These are phyloP conservation scores for Stenodera caucasica DNA, from an alignment of 2,888 invertebrate genomes.

Conservation along the genomic window DNA sequence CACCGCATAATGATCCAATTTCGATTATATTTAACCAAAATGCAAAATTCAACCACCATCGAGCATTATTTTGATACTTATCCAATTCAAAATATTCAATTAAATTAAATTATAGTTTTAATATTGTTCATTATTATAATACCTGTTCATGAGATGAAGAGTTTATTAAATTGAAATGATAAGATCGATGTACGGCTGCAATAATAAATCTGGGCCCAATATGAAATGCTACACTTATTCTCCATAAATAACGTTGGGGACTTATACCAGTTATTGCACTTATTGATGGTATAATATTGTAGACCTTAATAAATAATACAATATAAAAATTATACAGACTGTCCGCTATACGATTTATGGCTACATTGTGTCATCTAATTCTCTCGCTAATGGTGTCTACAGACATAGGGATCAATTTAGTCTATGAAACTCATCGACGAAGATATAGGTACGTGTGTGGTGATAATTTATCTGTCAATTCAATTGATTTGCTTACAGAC, in stretches of 20 bases:
- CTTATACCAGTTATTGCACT: constrained; percentile 94
- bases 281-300: constrained; percentile 92
- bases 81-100: background rate
- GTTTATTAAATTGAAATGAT: constrained; percentile 71
- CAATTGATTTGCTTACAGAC: too few species aligned
- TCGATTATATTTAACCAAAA: constrained; percentile 85
- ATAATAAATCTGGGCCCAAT: constrained; percentile 88
- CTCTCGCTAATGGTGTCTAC: too few species aligned
- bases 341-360: background rate
- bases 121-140: constrained; percentile 22
- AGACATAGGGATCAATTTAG: too few species aligned
- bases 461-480: too few species aligned
- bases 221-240: constrained; percentile 88
- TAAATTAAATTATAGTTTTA: constrained; percentile 7
- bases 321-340: background rate
- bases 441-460: too few species aligned
- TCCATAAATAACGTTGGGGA: constrained; percentile 91
- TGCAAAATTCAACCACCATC: constrained; percentile 69
- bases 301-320: constrained; percentile 72
- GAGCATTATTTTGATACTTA: constrained; percentile 59
- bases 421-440: too few species aligned
- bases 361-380: constrained; percentile 8
- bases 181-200: constrained; percentile 83
- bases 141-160: constrained; percentile 61
- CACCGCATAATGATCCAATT: constrained; percentile 83